Base-by-base conservation (phyloP, 2,113 vertebrate genomes). In the Neolamprologus ventralis region DNA sequence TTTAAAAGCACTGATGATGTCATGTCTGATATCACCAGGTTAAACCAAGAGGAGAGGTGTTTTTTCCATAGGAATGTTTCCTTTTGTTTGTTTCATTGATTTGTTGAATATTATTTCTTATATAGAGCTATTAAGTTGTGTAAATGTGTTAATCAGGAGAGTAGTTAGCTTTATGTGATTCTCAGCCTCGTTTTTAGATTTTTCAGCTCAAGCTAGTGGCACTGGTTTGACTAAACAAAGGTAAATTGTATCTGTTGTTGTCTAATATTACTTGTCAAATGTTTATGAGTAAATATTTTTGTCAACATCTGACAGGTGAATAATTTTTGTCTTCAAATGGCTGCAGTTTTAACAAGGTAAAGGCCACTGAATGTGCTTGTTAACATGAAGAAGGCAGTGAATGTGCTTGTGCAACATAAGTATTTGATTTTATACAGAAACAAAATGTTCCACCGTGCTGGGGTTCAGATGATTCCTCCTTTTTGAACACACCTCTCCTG, bases 391-490 rank as follows among this genome's bases (percentile, higher is more conserved):
- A 51, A 3, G 9, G 51, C 51, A 21, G 0, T 2, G 51, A 12
- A 54, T 21, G 9, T 54, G n/a, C 0, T 23, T 0, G 11, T 1
- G 21, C 54, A 55, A 23, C 11, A 13, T 55, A 55, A 55, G 54
- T 54, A 54, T 0, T 54, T 6, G 9, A 21, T 54, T 55, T 23
- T 23, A 23, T 55, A 23, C 54, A 55, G 21, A 55, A 55, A 23
- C 4, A 55, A 55, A 55, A 55, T 55, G 51, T 0, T 54, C n/a
- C 51, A 21, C 51, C 0, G 51, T 21, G n/a, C 51, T 54, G n/a
- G 51, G n/a, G 51, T 1, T 54, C 51, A 54, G 49, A 51, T n/a
- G 49, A 51, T 51, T 51, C 49, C 49, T 51, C 49, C 49, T 51
- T 49, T 49, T 0, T 0, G 47, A 1, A 19, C 17, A 49, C 47